Conservation (phyloP, 2,113 vertebrate species). For the Microtus montanus region DNA sequence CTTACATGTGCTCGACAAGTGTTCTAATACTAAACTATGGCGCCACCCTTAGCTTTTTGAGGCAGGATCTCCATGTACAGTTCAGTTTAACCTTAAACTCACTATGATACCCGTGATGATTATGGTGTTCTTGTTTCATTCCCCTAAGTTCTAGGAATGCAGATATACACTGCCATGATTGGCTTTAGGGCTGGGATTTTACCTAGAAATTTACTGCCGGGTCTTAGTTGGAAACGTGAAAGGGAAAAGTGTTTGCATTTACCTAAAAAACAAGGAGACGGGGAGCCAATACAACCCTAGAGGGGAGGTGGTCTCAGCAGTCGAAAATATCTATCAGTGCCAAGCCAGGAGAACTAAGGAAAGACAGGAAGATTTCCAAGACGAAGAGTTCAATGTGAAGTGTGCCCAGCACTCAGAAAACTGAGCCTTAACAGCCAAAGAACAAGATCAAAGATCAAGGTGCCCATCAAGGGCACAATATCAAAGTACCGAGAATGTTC, state of each 20-base stretch:
- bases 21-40: too few species aligned
- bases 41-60: background rate
- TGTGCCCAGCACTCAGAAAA: background rate
- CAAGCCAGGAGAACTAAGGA: background rate
- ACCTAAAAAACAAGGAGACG: background rate
- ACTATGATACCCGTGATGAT: background rate
- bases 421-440: background rate
- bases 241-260: background rate
- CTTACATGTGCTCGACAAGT: background rate
- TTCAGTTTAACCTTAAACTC: background rate
- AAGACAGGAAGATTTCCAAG: background rate
- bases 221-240: background rate
- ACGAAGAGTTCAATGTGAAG: background rate
- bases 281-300: background rate
- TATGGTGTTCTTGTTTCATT: too few species aligned
- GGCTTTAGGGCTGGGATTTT: background rate
- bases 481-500: too few species aligned
- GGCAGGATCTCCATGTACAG: background rate
- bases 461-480: accelerated
- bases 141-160: too few species aligned
- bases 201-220: background rate
- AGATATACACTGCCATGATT: background rate
- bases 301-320: background rate
- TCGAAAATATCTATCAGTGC: background rate
- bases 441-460: background rate